A percentile compares a stretch with the other conserved stretches of the same genome.
These are phyloP conservation scores for Busseola fusca DNA, from an alignment of 2,888 invertebrate genomes.

Conservation along the genomic window DNA sequence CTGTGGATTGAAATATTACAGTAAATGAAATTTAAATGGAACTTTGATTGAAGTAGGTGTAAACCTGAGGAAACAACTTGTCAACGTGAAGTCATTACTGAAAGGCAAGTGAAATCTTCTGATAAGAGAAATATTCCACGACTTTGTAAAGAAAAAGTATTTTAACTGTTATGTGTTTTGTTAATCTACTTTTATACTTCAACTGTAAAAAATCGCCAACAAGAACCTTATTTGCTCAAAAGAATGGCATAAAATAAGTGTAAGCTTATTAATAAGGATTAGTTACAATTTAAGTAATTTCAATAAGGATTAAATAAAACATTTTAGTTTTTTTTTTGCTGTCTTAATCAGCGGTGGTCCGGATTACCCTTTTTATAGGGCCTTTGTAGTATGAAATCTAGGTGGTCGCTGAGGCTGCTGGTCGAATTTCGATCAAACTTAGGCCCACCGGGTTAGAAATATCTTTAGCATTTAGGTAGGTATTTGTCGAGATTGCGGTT, in stretches of 20 bases:
- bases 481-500: conserved; percentile 60
- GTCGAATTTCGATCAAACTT: conserved; percentile 61
- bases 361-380: conserved; percentile 67
- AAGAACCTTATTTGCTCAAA: not conserved
- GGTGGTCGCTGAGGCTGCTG: conserved; percentile 60
- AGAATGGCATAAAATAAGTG: not conserved
- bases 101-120: not conserved
- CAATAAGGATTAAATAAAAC: conserved; percentile 22
- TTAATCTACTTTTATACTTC: not conserved
- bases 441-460: conserved; percentile 66
- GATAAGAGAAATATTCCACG: not conserved
- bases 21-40: conserved; percentile 5
- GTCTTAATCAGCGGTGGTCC: conserved; percentile 61
- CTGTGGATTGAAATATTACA: conserved; percentile 50
- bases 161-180: not conserved
- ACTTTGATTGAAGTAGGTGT: conserved; percentile 8
- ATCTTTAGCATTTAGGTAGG: conserved; percentile 65
- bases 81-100: not conserved
- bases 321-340: conserved; percentile 30
- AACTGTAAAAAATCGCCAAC: not conserved
- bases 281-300: conserved; percentile 16
- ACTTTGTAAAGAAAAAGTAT: not conserved
- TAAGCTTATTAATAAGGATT: conserved; percentile 14
- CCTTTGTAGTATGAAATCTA: conserved; percentile 59
- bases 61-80: not conserved